Evolutionary conservation across 1,140 invertebrate genomes (phyloP).

Genomic region (Druon quercuslanigerum): DNA sequence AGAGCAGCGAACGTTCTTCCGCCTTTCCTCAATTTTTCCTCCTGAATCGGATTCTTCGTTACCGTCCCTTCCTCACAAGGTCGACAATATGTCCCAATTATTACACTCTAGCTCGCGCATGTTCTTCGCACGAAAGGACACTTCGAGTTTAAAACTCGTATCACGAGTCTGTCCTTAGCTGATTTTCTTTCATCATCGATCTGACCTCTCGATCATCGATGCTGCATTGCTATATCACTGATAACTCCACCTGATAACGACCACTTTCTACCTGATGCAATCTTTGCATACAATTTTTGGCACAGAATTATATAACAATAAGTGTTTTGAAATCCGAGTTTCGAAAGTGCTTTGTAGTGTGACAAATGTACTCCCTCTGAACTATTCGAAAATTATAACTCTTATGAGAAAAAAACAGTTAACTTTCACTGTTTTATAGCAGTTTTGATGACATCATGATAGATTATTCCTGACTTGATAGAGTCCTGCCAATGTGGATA

Average conservation of each 20-base stretch:
- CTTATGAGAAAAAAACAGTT: constrained; percentile 19
- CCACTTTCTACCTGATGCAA: background rate
- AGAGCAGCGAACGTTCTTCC: constrained; percentile 26
- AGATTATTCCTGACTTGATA: constrained; percentile 15
- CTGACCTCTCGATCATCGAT: background rate
- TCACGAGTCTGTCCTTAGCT: constrained; percentile 30
- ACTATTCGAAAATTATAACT: constrained; percentile 1
- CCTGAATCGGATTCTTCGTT: constrained; percentile 10
- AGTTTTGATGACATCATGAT: constrained; percentile 15
- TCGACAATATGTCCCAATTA: constrained; percentile 15
- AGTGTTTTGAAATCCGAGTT: constrained; percentile 4
- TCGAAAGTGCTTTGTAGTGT: constrained; percentile 6
- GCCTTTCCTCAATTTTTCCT: constrained; percentile 28
- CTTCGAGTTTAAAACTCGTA: constrained; percentile 28
- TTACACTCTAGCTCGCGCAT: constrained; percentile 1
- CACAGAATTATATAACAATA: background rate
- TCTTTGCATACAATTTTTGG: background rate
- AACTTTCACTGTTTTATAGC: constrained; percentile 29
- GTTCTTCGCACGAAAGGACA: background rate
- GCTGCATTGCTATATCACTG: background rate
- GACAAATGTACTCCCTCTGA: background rate
- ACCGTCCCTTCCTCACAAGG: constrained; percentile 19
- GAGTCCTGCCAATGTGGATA: background rate
- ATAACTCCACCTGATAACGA: background rate
- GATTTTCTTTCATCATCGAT: constrained; percentile 28